Conservation (phyloP, 2,888 invertebrate genomes). For the Philonicus albiceps region DNA sequence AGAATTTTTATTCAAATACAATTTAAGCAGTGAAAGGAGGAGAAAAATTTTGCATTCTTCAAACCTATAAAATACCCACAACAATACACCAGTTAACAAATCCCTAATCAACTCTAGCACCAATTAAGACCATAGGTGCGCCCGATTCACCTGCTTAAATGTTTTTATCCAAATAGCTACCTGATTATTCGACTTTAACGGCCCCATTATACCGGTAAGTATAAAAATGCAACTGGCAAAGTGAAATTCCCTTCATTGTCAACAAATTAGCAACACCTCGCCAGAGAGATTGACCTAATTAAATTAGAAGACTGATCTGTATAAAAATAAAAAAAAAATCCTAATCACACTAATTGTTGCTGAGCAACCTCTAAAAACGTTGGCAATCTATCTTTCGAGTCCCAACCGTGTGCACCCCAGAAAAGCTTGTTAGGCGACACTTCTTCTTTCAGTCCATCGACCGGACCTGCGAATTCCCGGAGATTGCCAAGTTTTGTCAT, state of each 20-base stretch:
- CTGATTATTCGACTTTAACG: background rate
- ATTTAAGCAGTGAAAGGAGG: background rate
- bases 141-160: background rate
- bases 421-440: background rate
- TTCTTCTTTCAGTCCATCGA: background rate
- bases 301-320: background rate
- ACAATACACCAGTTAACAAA: background rate
- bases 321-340: background rate
- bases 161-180: background rate
- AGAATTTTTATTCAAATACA: background rate
- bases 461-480: background rate
- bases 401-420: background rate
- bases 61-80: background rate
- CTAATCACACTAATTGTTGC: background rate
- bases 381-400: background rate
- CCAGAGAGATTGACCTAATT: background rate
- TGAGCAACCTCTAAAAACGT: background rate
- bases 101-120: background rate
- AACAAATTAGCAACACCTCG: background rate
- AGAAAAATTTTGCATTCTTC: background rate
- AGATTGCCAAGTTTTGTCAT: slow-evolving; percentile 13
- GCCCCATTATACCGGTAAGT: background rate
- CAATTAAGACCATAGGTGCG: background rate
- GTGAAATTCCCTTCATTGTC: background rate
- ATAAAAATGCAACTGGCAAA: background rate